Conservation (phyloP, 2,888 invertebrate species). For the Cheilosia urbana region DNA sequence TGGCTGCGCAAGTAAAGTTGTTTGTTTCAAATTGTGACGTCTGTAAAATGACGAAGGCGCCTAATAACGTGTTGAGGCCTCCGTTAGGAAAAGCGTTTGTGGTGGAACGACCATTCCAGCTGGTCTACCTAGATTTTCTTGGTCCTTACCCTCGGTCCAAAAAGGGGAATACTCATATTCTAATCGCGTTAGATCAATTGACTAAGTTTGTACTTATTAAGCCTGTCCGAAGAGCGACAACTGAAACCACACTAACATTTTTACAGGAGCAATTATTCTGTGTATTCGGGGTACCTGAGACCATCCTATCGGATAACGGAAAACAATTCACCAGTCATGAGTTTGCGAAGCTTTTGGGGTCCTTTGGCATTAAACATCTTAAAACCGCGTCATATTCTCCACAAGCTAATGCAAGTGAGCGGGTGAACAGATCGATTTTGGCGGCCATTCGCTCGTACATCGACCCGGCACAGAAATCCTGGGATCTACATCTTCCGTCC, state of each 20-base stretch:
- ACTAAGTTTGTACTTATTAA: slow-evolving; percentile 12
- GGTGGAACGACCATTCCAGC: slow-evolving; percentile 14
- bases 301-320: slow-evolving; percentile 35
- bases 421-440: too few relatives aligned
- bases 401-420: slow-evolving; percentile 10
- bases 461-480: not conserved
- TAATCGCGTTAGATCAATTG: slow-evolving; percentile 8
- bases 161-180: not conserved
- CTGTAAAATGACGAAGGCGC: slow-evolving; percentile 8
- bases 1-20: slow-evolving; percentile 10
- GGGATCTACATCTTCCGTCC: not conserved
- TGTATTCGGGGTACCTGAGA: slow-evolving; percentile 24
- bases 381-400: not conserved
- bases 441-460: not conserved
- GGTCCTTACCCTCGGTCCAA: slow-evolving; percentile 11
- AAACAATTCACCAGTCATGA: slow-evolving; percentile 12
- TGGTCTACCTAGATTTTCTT: slow-evolving; percentile 2
- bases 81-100: slow-evolving; percentile 5
- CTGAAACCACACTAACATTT: not conserved
- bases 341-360: not conserved
- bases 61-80: not conserved
- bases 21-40: slow-evolving; percentile 10
- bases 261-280: slow-evolving; percentile 9
- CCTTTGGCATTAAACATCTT: not conserved
- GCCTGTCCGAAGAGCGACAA: not conserved